Evolutionary conservation across 2,888 invertebrate species (phyloP).

Genomic region (Itoplectis maculator): DNA sequence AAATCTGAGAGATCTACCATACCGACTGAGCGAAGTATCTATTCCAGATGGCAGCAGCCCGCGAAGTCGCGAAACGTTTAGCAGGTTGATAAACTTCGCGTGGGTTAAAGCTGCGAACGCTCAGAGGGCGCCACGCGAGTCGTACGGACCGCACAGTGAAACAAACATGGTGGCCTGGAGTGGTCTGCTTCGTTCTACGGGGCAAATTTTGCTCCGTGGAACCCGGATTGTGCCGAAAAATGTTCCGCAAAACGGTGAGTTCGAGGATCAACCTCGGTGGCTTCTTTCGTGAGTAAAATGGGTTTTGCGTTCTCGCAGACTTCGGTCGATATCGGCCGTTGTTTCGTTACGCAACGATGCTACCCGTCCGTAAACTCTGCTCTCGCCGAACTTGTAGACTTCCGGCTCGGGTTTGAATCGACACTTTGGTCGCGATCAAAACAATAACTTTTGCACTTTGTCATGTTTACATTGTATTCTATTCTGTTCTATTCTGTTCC

Average conservation of each 20-base stretch:
- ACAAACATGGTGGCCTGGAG: slow-evolving; percentile 90
- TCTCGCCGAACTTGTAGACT: neutral
- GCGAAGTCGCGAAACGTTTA: neutral
- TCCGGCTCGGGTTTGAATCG: neutral
- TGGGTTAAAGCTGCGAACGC: neutral
- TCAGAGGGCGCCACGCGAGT: slow-evolving; percentile 20
- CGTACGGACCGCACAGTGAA: slow-evolving; percentile 34
- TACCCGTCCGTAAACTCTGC: neutral
- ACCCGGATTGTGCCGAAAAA: slow-evolving; percentile 75
- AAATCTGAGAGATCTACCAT: too few relatives aligned
- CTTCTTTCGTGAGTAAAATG: slow-evolving; percentile 74
- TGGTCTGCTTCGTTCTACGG: slow-evolving; percentile 85
- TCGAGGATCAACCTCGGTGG: slow-evolving; percentile 7
- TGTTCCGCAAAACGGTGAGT: slow-evolving; percentile 81
- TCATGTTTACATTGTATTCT: too few relatives aligned
- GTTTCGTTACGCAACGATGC: slow-evolving; percentile 64
- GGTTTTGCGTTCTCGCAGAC: slow-evolving; percentile 6
- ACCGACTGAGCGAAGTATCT: too few relatives aligned
- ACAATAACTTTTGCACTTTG: slow-evolving; percentile 28
- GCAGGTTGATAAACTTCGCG: slow-evolving; percentile 40
- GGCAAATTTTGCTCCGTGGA: slow-evolving; percentile 78
- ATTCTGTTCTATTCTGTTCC: too few relatives aligned
- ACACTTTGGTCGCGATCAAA: slow-evolving; percentile 24
- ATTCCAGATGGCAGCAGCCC: slow-evolving; percentile 18
- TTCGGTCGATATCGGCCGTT: slow-evolving; percentile 1